phyloP scores from a whole-genome alignment of 1,140 invertebrate genomes.

The Drosophila willistoni region DNA sequence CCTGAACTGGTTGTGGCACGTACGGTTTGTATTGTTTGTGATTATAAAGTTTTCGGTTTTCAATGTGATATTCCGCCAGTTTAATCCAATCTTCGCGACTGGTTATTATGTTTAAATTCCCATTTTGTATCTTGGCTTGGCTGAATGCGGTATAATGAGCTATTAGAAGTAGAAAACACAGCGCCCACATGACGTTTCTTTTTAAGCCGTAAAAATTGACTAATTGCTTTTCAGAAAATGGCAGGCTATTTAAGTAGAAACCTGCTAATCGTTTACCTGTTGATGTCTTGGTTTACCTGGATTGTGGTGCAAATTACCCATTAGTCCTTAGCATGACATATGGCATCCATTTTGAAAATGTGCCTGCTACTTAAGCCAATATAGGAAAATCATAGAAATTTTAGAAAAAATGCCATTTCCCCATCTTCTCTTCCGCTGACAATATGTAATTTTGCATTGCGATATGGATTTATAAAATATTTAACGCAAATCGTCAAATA shows the following conservation, averaged over 20 bases:
- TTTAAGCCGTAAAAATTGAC: slow-evolving; percentile 20
- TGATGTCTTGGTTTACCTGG: slow-evolving; percentile 26
- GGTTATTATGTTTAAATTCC: slow-evolving; percentile 30
- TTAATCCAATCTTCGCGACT: slow-evolving; percentile 51
- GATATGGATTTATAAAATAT: no score
- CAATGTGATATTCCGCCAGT: slow-evolving; percentile 41
- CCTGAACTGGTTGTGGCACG: slow-evolving; percentile 21
- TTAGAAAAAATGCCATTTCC: no score
- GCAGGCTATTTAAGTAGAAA: slow-evolving; percentile 8
- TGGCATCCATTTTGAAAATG: neutral
- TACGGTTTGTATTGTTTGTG: slow-evolving; percentile 48
- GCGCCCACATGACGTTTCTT: slow-evolving; percentile 40
- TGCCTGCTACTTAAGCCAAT: neutral
- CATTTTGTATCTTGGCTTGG: neutral
- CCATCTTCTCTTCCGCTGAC: no score
- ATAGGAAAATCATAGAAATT: no score
- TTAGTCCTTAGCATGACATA: neutral
- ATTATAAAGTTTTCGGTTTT: slow-evolving; percentile 40
- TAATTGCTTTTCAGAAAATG: slow-evolving; percentile 28
- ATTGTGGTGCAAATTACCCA: slow-evolving; percentile 5
- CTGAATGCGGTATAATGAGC: neutral
- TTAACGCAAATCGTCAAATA: no score
- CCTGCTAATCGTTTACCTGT: slow-evolving; percentile 37
- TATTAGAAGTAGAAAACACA: slow-evolving; percentile 33
- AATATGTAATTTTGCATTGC: no score